Evolutionary conservation across 2,888 invertebrate genomes (phyloP), one percentile per base, ranked within the genome.

Genomic region (Galerucella calmariensis): DNA sequence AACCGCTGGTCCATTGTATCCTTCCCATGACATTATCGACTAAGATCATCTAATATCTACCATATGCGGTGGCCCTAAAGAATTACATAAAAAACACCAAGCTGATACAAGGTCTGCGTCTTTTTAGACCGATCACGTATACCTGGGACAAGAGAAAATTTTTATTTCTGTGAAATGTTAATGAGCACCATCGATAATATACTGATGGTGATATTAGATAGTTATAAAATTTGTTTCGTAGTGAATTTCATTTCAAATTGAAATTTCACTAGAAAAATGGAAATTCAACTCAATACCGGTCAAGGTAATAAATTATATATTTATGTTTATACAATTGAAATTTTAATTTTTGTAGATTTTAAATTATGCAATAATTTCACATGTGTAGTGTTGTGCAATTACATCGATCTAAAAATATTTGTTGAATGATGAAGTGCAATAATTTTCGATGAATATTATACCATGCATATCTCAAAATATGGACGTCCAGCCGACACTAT

Each of bases 31-130:
- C 51, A 8, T 51, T 51, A 51, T 51, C 51, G 4, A 14, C 51
- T 51, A 51, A 51, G 51, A 51, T 51, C 14, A 16, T 51, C 51
- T 51, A 51, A 51, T 51, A n/a, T n/a, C 51, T 2, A 51, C 51
- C 51, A 51, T 51, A n/a, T 51, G 51, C 51, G 51, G 51, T 51
- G 53, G n/a, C 53, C n/a, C n/a, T 53, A n/a, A n/a, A 53, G 53
- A 16, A 53, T 53, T 16, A 53, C 16, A n/a, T 51, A n/a, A 53
- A 53, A n/a, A 14, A 53, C 14, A n/a, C 53, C 53, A 53, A 3
- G 3, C 8, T 53, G 2, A 53, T 6, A 48, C 48, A 48, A 14
- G 4, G 11, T 48, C 11, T 12, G 14, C 11, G 48, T 1, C 20
- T 20, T 20, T 9, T 8, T 1, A 48, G 14, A 48, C 48, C 2